These are phyloP conservation scores for Zophobas atratus DNA, from an alignment of 1,140 invertebrate genomes.

Conservation along the genomic window DNA sequence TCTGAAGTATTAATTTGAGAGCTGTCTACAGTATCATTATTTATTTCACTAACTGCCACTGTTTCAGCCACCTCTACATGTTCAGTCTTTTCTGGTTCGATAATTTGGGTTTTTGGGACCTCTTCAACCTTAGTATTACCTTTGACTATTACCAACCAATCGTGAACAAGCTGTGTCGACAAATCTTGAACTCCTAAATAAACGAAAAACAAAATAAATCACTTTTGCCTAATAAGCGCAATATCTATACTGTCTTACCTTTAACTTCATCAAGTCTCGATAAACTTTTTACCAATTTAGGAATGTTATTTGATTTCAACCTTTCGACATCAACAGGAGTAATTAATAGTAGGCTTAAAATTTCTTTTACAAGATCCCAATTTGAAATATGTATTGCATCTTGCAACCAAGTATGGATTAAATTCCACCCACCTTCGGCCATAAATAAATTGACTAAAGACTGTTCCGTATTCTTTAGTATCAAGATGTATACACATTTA, in stretches of 20 bases:
- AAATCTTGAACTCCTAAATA: conserved; percentile 68
- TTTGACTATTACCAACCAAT: conserved; percentile 92
- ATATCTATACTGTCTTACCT: conserved; percentile 71
- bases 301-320: conserved; percentile 91
- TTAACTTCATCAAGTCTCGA: conserved; percentile 86
- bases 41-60: conserved; percentile 6
- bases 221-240: conserved; percentile 12
- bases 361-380: conserved; percentile 87
- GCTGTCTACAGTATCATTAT: conserved; percentile 44
- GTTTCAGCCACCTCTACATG: conserved; percentile 14
- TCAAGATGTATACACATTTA: conserved; percentile 96
- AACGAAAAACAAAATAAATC: conserved; percentile 21
- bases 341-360: conserved; percentile 85
- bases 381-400: conserved; percentile 88
- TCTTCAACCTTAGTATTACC: conserved; percentile 68
- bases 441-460: conserved; percentile 91
- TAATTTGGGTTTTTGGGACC: neutral
- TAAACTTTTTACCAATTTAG: conserved; percentile 91
- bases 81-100: conserved; percentile 29
- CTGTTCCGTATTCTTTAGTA: conserved; percentile 89
- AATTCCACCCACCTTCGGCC: conserved; percentile 90
- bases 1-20: neutral
- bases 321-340: conserved; percentile 92
- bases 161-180: conserved; percentile 87
- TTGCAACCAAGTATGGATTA: conserved; percentile 90